Evolutionary conservation across 2,888 invertebrate species (phyloP), one percentile per base, ranked within the genome.

Genomic region (Cephus spinipes): DNA sequence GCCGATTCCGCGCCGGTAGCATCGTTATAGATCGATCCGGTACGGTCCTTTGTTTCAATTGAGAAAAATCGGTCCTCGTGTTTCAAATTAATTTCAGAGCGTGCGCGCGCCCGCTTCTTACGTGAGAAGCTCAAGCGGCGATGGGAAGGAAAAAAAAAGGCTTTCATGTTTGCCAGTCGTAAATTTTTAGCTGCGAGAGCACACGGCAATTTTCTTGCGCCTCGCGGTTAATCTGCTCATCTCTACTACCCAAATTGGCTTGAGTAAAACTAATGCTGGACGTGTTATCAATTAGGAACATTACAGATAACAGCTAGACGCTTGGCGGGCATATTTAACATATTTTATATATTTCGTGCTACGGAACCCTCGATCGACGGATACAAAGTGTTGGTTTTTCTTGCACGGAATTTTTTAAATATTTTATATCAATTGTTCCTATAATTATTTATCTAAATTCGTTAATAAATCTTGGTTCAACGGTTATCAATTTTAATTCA

Each of bases 271-370:
- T 88, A 88, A 89, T 88, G 88, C 88, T 79, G 79, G 82, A 83
- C 86, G 86, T 84, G 87, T 89, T 89, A 89, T 89, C 89, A 89
- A 89, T 89, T 89, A 88, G 84, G 81, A 80, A 79, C 77, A 76
- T 81, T 80, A 80, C 82, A 80, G 85, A 87, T 88, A 87, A 84
- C 82, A 76, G 77, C 78, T 78, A 75, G 36, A 33, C 68, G 76
- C 73, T 34, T 23, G 77, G 31, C 74, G 77, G 69, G 77, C 78
- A 77, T 83, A 77, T 83, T 82, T 81, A 79, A 77, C 79, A 81
- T 80, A 82, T 80, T 84, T 83, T 82, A 35, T 82, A 23, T 55
- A 23, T 6, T 23, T 23, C 6, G 23, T 15, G 55, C 23, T 55
- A 23, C 55, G 1, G 23, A 73, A 79, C 79, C 75, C 77, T 81